A percentile compares a stretch with the other conserved stretches of the same genome.
These are phyloP conservation scores for Poecilia gillii DNA, from an alignment of 2,797 vertebrate species.

Conservation along the genomic window DNA sequence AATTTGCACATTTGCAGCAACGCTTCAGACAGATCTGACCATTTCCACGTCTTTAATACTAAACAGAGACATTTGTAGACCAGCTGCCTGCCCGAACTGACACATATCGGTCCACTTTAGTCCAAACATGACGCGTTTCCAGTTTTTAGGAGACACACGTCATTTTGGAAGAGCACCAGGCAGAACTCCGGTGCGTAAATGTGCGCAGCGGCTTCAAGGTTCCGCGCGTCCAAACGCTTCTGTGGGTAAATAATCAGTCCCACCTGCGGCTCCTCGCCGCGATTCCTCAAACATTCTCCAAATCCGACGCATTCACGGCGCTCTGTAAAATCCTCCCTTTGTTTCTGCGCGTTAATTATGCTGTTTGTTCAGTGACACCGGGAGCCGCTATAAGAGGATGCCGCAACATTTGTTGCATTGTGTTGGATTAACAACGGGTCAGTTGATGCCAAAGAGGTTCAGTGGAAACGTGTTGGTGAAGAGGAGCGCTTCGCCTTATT, in stretches of 20 bases:
- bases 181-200: neutral
- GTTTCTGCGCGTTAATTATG: constrained; percentile 72
- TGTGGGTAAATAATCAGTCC: constrained; percentile 54
- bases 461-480: constrained; percentile 59
- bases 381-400: constrained; percentile 64
- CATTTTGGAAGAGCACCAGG: neutral
- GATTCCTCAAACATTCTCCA: constrained; percentile 44
- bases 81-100: neutral
- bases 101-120: neutral
- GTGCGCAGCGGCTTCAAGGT: neutral
- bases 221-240: constrained; percentile 1
- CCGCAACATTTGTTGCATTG: constrained; percentile 75
- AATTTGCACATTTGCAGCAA: neutral
- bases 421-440: constrained; percentile 78
- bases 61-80: neutral
- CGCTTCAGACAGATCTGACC: neutral
- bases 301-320: constrained; percentile 27
- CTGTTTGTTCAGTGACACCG: constrained; percentile 75
- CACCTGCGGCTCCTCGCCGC: constrained; percentile 53
- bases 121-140: no score
- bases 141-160: neutral
- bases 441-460: constrained; percentile 70
- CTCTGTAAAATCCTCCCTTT: constrained; percentile 61
- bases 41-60: neutral
- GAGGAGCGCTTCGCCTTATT: constrained; percentile 50